Conservation (phyloP, 2,113 vertebrate genomes). For the Cromileptes altivelis region DNA sequence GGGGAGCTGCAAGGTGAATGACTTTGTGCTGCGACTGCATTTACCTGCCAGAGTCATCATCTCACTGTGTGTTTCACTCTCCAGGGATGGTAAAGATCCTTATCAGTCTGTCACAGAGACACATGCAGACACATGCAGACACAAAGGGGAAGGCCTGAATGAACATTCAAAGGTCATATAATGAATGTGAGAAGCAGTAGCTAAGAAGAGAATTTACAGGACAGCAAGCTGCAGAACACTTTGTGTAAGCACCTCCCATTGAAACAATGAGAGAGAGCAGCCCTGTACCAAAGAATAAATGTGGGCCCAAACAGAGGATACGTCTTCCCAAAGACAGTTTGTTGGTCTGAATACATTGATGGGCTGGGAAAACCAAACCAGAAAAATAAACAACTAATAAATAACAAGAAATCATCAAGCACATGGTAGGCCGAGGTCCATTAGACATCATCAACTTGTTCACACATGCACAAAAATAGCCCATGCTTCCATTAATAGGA, state of each 20-base stretch:
- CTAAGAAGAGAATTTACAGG: not conserved
- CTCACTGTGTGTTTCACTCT: conserved; percentile 60
- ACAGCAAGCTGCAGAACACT: conserved; percentile 10
- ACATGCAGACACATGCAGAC: conserved; percentile 47
- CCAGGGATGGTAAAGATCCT: conserved; percentile 62
- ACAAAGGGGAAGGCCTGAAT: conserved; percentile 26
- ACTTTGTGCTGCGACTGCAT: conserved; percentile 62
- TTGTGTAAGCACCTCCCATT: conserved; percentile 5
- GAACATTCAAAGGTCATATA: conserved; percentile 29
- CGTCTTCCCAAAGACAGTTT: not conserved
- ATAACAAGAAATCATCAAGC: not conserved
- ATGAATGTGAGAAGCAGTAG: conserved; percentile 14
- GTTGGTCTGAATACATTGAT: not conserved
- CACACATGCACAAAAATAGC: not conserved
- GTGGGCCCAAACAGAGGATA: not conserved
- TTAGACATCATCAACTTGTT: not conserved
- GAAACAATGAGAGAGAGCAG: conserved; percentile 22
- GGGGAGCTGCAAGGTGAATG: not conserved
- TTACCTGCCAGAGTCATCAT: conserved; percentile 88
- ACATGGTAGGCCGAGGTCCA: too few relatives aligned
- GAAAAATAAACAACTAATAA: not conserved
- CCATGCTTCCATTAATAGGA: not conserved
- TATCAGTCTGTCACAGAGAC: conserved; percentile 62
- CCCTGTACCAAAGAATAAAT: not conserved
- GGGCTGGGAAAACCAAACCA: not conserved